Percentiles rank a stretch among this genome's conserved stretches.
phyloP scores from a whole-genome alignment of 2,797 vertebrate species.

The Leptatherina wallacei region DNA sequence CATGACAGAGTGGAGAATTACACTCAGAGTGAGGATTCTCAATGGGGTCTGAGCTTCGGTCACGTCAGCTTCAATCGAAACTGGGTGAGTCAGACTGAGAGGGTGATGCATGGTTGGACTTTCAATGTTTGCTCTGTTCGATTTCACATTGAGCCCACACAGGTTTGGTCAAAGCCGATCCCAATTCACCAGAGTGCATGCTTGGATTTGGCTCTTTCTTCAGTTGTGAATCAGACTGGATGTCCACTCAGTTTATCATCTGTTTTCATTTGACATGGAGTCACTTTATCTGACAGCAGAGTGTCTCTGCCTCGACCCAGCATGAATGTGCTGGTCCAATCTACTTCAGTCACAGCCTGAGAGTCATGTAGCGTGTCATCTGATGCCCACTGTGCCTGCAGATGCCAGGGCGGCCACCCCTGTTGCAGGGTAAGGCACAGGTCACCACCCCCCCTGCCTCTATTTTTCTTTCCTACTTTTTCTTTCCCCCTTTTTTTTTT shows the following conservation, averaged over 20 bases:
- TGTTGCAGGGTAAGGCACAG: conserved; percentile 58
- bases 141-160: conserved; percentile 21
- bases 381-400: conserved; percentile 67
- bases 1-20: conserved; percentile 58
- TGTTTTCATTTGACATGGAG: conserved; percentile 58
- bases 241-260: conserved; percentile 60
- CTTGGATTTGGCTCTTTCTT: conserved; percentile 37
- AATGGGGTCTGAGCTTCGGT: conserved; percentile 33
- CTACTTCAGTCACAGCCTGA: conserved; percentile 60
- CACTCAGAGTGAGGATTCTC: conserved; percentile 54
- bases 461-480: conserved; percentile 21
- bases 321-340: conserved; percentile 57
- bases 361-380: conserved; percentile 66
- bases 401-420: conserved; percentile 68
- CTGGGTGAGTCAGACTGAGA: conserved; percentile 46
- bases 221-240: conserved; percentile 57
- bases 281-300: conserved; percentile 59
- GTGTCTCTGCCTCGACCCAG: conserved; percentile 59
- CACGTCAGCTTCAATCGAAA: conserved; percentile 48
- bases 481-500: conserved; percentile 16
- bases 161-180: conserved; percentile 37
- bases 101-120: conserved; percentile 34
- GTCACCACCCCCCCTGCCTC: conserved; percentile 55
- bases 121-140: conserved; percentile 36
- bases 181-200: conserved; percentile 33